Percentiles rank a stretch among this genome's conserved stretches.
phyloP scores from a whole-genome alignment of 2,113 vertebrate species.

The Brachyistius frenatus region DNA sequence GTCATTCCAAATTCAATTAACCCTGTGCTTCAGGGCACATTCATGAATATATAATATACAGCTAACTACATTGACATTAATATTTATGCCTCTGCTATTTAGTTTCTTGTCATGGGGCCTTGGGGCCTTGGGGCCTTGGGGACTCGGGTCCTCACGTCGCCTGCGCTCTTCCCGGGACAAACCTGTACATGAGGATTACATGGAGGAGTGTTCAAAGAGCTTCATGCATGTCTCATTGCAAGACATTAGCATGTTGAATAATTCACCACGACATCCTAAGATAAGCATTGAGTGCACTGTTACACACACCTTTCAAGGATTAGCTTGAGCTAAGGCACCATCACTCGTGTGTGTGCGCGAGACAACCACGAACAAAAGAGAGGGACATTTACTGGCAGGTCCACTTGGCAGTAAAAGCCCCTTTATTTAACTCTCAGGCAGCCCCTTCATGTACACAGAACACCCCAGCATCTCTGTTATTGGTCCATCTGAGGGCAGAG shows the following conservation, averaged over 20 bases:
- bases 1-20: slow-evolving; percentile 75
- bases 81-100: slow-evolving; percentile 70
- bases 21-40: slow-evolving; percentile 55
- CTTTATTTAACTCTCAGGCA: slow-evolving; percentile 70
- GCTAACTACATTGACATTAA: slow-evolving; percentile 70
- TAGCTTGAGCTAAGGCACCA: slow-evolving; percentile 26
- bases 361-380: slow-evolving; percentile 55
- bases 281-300: slow-evolving; percentile 46
- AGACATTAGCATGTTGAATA: slow-evolving; percentile 73
- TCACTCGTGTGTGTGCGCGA: neutral
- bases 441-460: neutral
- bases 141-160: slow-evolving; percentile 26
- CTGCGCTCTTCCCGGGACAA: slow-evolving; percentile 8
- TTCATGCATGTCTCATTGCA: slow-evolving; percentile 59
- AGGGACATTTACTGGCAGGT: slow-evolving; percentile 40
- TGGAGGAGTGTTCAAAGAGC: slow-evolving; percentile 31
- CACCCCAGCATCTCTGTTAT: slow-evolving; percentile 37
- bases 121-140: slow-evolving; percentile 25
- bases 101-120: slow-evolving; percentile 42
- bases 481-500: slow-evolving; percentile 47
- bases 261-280: slow-evolving; percentile 59
- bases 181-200: slow-evolving; percentile 62
- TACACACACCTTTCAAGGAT: slow-evolving; percentile 65
- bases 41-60: slow-evolving; percentile 68
- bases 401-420: slow-evolving; percentile 68